Conservation (phyloP, 2,113 vertebrate genomes). For the Pyrgilauda ruficollis region DNA sequence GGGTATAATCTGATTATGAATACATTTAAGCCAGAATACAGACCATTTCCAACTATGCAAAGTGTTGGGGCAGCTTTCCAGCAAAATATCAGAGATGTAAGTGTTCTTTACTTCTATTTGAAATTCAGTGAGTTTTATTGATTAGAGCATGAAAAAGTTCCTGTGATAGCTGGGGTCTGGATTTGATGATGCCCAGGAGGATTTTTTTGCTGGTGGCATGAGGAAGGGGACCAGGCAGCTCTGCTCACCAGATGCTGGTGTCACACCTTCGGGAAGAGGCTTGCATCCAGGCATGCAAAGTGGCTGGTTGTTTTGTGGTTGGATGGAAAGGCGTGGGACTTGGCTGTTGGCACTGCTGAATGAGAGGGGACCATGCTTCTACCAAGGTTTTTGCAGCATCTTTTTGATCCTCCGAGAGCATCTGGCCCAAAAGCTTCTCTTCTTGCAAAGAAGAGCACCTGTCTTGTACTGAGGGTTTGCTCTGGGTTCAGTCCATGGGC, state of each 20-base stretch:
- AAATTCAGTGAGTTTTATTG: not conserved
- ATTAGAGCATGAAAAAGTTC: not conserved
- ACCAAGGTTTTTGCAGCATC: not conserved
- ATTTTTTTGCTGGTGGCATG: not conserved
- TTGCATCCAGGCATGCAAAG: rapidly evolving
- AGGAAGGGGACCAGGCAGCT: not conserved
- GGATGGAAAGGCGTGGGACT: not conserved
- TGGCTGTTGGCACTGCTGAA: not conserved
- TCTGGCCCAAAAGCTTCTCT: not conserved
- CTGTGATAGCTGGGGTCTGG: not conserved
- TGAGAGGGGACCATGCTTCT: not conserved
- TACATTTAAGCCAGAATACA: not conserved
- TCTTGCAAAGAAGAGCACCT: not conserved
- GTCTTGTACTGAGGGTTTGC: not conserved
- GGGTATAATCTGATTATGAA: not conserved
- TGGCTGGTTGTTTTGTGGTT: not conserved
- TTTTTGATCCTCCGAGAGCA: not conserved
- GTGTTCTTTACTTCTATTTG: not conserved
- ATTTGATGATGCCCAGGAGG: not conserved
- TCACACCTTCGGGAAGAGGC: not conserved
- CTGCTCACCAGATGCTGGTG: rapidly evolving
- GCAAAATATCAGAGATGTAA: not conserved
- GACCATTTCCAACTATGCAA: not conserved
- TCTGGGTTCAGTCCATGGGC: not conserved
- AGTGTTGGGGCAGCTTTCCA: not conserved